Evolutionary conservation across 1,140 invertebrate genomes (phyloP).

Genomic region (Pogonomyrmex barbatus): DNA sequence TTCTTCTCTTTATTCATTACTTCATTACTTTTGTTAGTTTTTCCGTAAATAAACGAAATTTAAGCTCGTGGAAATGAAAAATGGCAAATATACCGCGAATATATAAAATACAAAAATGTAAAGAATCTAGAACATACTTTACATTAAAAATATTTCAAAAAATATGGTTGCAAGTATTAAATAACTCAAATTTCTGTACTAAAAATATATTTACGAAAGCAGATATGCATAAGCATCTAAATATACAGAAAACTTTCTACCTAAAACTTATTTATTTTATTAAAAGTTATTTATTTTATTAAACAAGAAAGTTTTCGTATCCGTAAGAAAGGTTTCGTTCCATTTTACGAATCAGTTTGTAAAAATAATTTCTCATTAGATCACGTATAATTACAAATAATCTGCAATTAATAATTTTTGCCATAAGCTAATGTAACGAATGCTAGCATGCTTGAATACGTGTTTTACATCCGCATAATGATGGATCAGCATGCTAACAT

Average conservation of each 20-base stretch:
- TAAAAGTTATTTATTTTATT: background rate
- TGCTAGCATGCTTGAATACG: background rate
- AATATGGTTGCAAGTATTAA: background rate
- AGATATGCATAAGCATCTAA: background rate
- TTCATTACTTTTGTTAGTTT: constrained; percentile 19
- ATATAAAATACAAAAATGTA: background rate
- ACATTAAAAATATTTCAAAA: background rate
- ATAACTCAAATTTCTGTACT: background rate
- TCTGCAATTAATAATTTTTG: constrained; percentile 3
- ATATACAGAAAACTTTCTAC: background rate
- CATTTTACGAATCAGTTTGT: background rate
- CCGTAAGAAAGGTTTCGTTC: too few species aligned
- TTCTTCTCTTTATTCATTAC: background rate
- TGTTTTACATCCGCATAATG: background rate
- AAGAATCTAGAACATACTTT: background rate
- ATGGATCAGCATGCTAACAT: background rate
- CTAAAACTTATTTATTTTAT: background rate
- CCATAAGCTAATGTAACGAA: background rate
- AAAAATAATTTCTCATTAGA: background rate
- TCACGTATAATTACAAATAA: background rate
- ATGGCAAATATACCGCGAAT: background rate
- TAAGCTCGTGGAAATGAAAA: background rate
- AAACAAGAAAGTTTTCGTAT: too few species aligned
- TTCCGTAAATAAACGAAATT: background rate
- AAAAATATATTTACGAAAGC: constrained; percentile 2